These are phyloP conservation scores for Ptiloglossa arizonensis DNA, from an alignment of 1,140 invertebrate genomes.

Conservation along the genomic window DNA sequence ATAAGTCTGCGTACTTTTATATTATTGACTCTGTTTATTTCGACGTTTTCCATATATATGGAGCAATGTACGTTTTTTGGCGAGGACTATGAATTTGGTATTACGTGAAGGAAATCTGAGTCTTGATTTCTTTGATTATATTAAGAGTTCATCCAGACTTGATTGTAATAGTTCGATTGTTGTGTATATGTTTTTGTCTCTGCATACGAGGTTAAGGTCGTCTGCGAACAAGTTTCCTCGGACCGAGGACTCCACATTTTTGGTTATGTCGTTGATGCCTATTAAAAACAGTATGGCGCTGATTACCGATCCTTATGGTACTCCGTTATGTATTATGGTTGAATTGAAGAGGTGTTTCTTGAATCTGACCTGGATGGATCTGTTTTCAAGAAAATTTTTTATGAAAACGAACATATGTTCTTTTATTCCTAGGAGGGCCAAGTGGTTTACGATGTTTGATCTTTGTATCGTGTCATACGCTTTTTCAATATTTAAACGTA, in stretches of 20 bases:
- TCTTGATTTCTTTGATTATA: no score
- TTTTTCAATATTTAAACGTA: neutral
- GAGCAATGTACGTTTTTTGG: no score
- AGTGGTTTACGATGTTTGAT: neutral
- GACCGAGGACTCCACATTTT: neutral
- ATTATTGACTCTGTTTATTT: no score
- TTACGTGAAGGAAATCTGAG: no score
- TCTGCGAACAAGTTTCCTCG: slow-evolving; percentile 3
- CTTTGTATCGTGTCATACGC: neutral
- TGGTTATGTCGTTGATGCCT: slow-evolving; percentile 3
- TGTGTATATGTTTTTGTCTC: no score
- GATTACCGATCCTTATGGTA: neutral
- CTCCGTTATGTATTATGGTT: neutral
- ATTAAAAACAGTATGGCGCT: neutral
- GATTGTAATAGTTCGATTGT: no score
- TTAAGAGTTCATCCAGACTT: no score
- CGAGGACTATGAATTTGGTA: no score
- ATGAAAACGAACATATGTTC: neutral
- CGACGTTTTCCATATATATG: no score
- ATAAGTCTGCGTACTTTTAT: no score
- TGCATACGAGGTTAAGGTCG: no score
- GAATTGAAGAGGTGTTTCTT: neutral
- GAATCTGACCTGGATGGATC: neutral
- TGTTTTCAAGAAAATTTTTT: neutral
- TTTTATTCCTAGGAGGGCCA: neutral